Conservation (phyloP, 2,113 vertebrate species). For the Myotis brandtii region DNA sequence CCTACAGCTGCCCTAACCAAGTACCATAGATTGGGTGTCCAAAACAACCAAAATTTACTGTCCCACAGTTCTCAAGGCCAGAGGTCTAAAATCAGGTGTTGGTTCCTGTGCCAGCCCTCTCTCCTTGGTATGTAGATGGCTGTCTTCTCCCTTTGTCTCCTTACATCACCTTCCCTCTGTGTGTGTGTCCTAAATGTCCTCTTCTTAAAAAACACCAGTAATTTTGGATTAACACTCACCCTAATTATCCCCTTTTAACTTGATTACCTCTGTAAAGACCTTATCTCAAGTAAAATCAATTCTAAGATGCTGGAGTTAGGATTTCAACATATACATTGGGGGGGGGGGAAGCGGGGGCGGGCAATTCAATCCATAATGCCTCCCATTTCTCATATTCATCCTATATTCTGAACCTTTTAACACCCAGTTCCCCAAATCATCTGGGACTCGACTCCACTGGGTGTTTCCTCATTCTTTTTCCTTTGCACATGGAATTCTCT, state of each 20-base stretch:
- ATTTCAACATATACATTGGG: neutral
- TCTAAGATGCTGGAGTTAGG: neutral
- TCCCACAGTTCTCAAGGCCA: neutral
- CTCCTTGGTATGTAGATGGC: too few relatives aligned
- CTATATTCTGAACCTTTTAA: neutral
- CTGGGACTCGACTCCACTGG: too few relatives aligned
- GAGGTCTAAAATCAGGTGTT: neutral
- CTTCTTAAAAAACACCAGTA: neutral
- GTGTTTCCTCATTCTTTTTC: neutral
- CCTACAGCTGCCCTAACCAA: neutral
- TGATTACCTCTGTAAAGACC: neutral
- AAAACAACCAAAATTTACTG: neutral
- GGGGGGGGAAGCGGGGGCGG: too few relatives aligned
- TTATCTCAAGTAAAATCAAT: neutral
- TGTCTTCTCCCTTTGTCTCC: neutral
- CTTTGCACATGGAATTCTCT: neutral
- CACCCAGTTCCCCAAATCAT: neutral
- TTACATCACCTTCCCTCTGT: rapidly evolving
- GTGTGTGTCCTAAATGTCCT: neutral
- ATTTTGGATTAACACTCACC: neutral
- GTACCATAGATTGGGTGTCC: too few relatives aligned
- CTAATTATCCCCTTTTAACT: neutral
- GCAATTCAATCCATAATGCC: neutral
- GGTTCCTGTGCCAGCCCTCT: neutral
- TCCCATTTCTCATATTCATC: neutral